phyloP scores from a whole-genome alignment of 2,797 vertebrate genomes.

The Eulemur rubriventer region DNA sequence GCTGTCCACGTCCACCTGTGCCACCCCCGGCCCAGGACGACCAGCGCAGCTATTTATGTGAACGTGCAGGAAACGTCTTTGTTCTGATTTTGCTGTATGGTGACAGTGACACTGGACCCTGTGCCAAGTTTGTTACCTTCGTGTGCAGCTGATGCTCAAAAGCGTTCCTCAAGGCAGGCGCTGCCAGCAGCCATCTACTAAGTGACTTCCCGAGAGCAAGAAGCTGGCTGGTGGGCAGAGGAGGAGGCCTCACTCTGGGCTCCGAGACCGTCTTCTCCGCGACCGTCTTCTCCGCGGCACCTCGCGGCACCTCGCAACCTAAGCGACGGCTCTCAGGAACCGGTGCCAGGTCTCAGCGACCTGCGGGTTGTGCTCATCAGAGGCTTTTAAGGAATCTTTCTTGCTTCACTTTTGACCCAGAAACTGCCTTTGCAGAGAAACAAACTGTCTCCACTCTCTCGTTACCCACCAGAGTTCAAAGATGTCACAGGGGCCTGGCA shows the following conservation, averaged over 20 bases:
- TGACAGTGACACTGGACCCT: neutral
- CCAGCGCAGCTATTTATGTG: rapidly evolving
- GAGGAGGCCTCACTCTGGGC: neutral
- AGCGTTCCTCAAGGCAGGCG: no score
- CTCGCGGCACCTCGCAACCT: neutral
- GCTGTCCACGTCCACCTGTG: rapidly evolving
- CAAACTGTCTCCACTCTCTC: neutral
- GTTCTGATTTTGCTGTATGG: neutral
- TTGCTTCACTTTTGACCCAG: no score
- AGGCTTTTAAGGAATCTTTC: neutral
- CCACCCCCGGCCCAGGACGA: neutral
- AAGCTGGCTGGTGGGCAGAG: rapidly evolving
- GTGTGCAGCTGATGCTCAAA: no score
- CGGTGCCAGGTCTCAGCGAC: neutral
- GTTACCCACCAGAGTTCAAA: neutral
- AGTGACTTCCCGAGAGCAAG: no score
- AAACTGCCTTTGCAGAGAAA: neutral
- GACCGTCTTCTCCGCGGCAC: no score
- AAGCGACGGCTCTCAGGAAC: neutral
- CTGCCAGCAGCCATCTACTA: rapidly evolving
- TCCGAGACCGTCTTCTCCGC: rapidly evolving
- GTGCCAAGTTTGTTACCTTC: neutral
- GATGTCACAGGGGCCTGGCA: no score
- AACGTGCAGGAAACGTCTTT: rapidly evolving
- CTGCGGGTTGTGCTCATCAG: neutral